phyloP scores from a whole-genome alignment of 1,140 invertebrate species.

The Drosophila kanapiae region DNA sequence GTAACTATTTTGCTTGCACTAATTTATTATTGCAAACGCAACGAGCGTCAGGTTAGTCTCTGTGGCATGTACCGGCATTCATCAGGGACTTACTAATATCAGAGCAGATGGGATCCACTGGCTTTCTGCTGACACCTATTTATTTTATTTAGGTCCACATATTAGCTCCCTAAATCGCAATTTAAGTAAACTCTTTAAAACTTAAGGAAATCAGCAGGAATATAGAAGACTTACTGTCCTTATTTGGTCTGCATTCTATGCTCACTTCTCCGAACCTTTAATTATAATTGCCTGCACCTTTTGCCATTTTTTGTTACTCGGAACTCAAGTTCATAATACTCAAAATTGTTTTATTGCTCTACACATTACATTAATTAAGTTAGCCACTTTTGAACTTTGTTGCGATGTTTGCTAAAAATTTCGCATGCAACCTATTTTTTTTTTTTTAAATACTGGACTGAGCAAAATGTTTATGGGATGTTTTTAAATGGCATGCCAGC shows the following conservation, averaged over 20 bases:
- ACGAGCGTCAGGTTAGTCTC: not conserved
- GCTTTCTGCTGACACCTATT: not conserved
- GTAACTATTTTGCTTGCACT: not conserved
- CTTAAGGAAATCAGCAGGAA: not conserved
- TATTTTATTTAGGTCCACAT: no score
- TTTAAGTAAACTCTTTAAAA: not conserved
- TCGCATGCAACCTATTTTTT: slow-evolving; percentile 28
- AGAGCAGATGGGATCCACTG: no score
- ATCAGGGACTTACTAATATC: not conserved
- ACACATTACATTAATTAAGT: slow-evolving; percentile 45
- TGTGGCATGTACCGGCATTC: not conserved
- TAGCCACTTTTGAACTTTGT: slow-evolving; percentile 42
- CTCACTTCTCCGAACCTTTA: not conserved
- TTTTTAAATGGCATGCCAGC: slow-evolving; percentile 43
- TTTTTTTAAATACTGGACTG: slow-evolving; percentile 41
- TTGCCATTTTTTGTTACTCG: not conserved
- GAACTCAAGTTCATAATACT: not conserved
- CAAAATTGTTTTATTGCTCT: slow-evolving; percentile 26
- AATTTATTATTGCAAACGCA: not conserved
- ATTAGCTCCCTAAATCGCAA: not conserved
- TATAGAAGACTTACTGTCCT: not conserved
- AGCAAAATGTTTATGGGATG: slow-evolving; percentile 46
- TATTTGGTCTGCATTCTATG: not conserved
- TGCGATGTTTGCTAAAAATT: slow-evolving; percentile 33
- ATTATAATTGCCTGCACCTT: not conserved